Base-by-base conservation (phyloP, 1,140 invertebrate species). In the Drosophila malerkotliana region DNA sequence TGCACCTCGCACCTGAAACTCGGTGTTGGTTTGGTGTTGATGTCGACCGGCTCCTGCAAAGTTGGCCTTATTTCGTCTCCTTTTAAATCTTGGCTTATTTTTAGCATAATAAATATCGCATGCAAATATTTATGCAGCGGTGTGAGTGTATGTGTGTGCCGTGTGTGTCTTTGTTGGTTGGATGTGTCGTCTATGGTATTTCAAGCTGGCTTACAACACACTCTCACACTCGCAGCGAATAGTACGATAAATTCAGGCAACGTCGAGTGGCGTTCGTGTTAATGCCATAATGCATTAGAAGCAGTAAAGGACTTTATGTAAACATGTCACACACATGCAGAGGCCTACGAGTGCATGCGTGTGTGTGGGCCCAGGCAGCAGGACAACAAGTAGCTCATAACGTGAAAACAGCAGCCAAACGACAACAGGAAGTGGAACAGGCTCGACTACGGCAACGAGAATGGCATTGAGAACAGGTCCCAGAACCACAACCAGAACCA, bases 61-160 rank as follows among this genome's bases (percentile, higher is more conserved):
- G 84, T 89, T 88, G 79, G 79, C 83, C 83, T 61, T 89, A 83
- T 89, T 88, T 88, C 63, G 32, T 37, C 56, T 34, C 55, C 74
- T 81, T 85, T 85, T 71, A 88, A 79, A 83, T 88, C 83, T 83
- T 89, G 72, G 84, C 83, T 88, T 88, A 88, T 88, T 88, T 88
- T 89, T 83, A 88, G 83, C 83, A 83, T 88, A 77, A 83, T 89
- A 88, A 88, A 87, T 87, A 83, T 77, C 63, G 68, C 82, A 87
- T 88, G 84, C 76, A 88, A 88, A 83, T 88, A 77, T 83, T 88
- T 83, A 79, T 83, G 83, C 58, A 66, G 55, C 58, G 49, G 39
- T 73, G 51, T 52, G 58, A 47, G 60, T 39, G 41, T 34, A 10
- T 28, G 26, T 7, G 44, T 47, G 28, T 4, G 12, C 58, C 39